Base-by-base conservation (phyloP, 2,113 vertebrate species). In the Apteryx mantelli region DNA sequence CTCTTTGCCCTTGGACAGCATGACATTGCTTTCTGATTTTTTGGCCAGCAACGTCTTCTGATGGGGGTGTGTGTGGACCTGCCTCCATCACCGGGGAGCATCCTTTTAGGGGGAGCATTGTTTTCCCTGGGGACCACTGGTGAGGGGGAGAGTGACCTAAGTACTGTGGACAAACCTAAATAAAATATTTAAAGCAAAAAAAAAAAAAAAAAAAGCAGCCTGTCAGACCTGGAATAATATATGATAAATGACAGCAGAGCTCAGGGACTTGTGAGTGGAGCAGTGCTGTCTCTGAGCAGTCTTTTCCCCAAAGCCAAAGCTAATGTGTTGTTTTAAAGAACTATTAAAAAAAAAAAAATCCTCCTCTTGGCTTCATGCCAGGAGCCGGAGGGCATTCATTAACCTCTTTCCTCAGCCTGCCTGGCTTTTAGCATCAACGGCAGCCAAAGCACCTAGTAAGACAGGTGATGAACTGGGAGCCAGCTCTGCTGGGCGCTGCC, bases 1-100 rank as follows among this genome's bases (percentile, higher is more conserved):
- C 78, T 87, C 71, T 46, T 32, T 52, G 84, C 70, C 74, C 5
- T 19, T 13, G 55, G 46, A 52, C 58, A 48, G 86, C 28, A 3
- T 60, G 56, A 28, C 0, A 0, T 3, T 34, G 40, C 74, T 91
- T 44, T 12, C 42, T 0, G 1, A 1, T 9, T 36, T 58, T 82
- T 42, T 30, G 74, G 65, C 6, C 11, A 11, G 48, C 56, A 34
- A 19, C 32, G 5, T 60, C 56, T 82, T 3, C 1, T 82, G 16
- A 58, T 70, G 50, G 66, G 89, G 74, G 25, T 7, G 56, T 52
- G 25, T 7, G 56, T 52, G 75, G 19, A 18, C 70, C n/a, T 94
- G 66, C 63, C 40, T 85, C 79, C 11, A 3, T 42, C 0, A 0
- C 46, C 19, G 44, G 4, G 68, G 82, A 21, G 22, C 36, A 53